Conservation (phyloP, 2,888 invertebrate genomes). For the Andrena haemorrhoa region DNA sequence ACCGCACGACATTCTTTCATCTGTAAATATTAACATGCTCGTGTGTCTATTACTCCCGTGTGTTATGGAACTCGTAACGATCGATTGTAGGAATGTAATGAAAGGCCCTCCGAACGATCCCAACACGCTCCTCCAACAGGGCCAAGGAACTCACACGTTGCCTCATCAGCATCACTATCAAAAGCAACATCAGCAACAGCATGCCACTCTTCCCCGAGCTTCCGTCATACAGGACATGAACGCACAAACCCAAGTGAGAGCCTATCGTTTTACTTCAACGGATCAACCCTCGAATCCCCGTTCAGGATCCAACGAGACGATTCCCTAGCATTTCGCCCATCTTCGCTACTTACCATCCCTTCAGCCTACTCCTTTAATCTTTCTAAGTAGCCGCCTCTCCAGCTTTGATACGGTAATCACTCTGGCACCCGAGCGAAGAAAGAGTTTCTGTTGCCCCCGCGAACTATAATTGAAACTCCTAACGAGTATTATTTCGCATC, state of each 20-base stretch:
- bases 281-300: background rate
- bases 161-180: conserved; percentile 85
- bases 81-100: conserved; percentile 85
- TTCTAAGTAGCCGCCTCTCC: background rate
- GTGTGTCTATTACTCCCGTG: conserved; percentile 27
- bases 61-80: conserved; percentile 44
- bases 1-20: conserved; percentile 22
- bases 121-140: conserved; percentile 83
- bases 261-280: conserved; percentile 45
- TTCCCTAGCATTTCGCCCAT: background rate
- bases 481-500: background rate
- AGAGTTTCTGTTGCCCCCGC: background rate
- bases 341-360: background rate
- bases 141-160: conserved; percentile 81
- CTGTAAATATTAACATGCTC: conserved; percentile 17
- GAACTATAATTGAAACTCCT: background rate
- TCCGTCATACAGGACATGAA: conserved; percentile 87
- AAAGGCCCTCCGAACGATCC: conserved; percentile 88
- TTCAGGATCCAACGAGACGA: background rate
- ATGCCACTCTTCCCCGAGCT: conserved; percentile 85
- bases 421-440: background rate
- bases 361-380: background rate
- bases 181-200: conserved; percentile 85
- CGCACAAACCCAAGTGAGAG: conserved; percentile 84
- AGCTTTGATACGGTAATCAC: background rate